Evolutionary conservation across 1,140 invertebrate species (phyloP), one percentile per base, ranked within the genome.

Genomic region (Tetramorium alpestre): DNA sequence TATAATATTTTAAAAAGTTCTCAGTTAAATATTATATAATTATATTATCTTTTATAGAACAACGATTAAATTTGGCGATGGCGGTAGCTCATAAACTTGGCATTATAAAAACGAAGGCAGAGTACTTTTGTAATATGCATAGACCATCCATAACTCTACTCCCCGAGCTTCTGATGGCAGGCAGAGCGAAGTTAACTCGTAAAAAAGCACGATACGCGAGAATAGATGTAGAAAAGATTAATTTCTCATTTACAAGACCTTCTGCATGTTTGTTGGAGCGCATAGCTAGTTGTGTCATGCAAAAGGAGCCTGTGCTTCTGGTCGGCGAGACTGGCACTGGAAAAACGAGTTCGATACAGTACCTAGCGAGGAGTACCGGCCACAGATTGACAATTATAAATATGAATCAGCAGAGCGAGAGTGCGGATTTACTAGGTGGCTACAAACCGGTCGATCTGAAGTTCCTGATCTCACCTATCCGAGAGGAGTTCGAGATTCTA

Each of bases 371-470:
- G 87, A 97, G 97, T 87, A 97, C 98, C 0, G 97, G 98, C 16
- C 97, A 98, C 88, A 98, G 97, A 93, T 95, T 99, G 16, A 96
- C 98, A 58, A 99, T 99, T 0, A 98, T 99, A n/a, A 99, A 99
- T 94, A 98, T 99, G 98, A 99, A 99, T 94, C 99, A 99, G 94
- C 99, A 99, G 94, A 99, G 98, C 90, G 99, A 99, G 95, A 98
- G 98, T 69, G 97, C 98, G 3, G 99, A 99, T 96, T 96, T 99
- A 13, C 96, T 99, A 1, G 99, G 99, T 91, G 99, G 99, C 2
- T 99, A 98, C 91, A 99, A 99, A 95, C 99, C 99, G 0, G 98
- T 99, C 0, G 98, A 99, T 94, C 93, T 99, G 3, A 98, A 98
- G 93, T 97, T 97, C 91, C 96, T 99, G 0, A 96, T 99, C 6